A percentile compares a stretch with the other conserved stretches of the same genome.
Conservation (phyloP, 2,888 invertebrate species). For the Pseudeuparius sepicola region DNA sequence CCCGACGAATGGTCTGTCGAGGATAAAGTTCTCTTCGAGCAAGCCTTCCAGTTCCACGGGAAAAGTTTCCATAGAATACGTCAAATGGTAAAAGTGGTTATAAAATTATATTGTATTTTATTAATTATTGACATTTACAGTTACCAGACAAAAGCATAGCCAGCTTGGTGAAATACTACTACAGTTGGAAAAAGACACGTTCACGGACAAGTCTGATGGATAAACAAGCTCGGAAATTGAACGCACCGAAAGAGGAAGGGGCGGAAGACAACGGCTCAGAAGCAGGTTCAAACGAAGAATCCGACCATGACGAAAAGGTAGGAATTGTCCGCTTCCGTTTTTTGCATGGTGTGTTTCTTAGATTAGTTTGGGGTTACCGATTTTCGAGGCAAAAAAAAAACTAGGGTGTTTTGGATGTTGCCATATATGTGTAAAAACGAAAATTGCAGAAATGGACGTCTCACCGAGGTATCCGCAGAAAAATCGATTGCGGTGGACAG, state of each 20-base stretch:
- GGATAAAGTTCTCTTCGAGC: slow-evolving; percentile 95
- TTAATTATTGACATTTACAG: slow-evolving; percentile 46
- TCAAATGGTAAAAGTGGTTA: slow-evolving; percentile 74
- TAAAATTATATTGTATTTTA: not conserved
- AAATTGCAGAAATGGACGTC: slow-evolving; percentile 67
- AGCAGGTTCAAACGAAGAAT: slow-evolving; percentile 75
- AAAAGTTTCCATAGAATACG: slow-evolving; percentile 95
- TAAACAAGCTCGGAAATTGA: slow-evolving; percentile 60
- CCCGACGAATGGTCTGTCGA: slow-evolving; percentile 98
- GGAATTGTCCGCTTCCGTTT: slow-evolving; percentile 27
- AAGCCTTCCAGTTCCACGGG: slow-evolving; percentile 96
- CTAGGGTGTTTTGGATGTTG: no score
- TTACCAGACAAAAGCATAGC: slow-evolving; percentile 95
- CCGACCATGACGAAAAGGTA: slow-evolving; percentile 87
- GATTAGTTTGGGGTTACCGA: no score
- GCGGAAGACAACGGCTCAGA: slow-evolving; percentile 69
- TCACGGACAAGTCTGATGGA: slow-evolving; percentile 92
- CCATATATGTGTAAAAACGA: not conserved
- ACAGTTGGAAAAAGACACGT: slow-evolving; percentile 95
- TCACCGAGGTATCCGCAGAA: slow-evolving; percentile 69
- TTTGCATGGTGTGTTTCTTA: slow-evolving; percentile 5
- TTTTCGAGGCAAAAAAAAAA: no score
- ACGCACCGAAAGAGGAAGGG: slow-evolving; percentile 56
- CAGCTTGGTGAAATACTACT: slow-evolving; percentile 93
- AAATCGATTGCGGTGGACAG: slow-evolving; percentile 50